Evolutionary conservation across 2,888 invertebrate genomes (phyloP).

Genomic region (Drosophila mimica): DNA sequence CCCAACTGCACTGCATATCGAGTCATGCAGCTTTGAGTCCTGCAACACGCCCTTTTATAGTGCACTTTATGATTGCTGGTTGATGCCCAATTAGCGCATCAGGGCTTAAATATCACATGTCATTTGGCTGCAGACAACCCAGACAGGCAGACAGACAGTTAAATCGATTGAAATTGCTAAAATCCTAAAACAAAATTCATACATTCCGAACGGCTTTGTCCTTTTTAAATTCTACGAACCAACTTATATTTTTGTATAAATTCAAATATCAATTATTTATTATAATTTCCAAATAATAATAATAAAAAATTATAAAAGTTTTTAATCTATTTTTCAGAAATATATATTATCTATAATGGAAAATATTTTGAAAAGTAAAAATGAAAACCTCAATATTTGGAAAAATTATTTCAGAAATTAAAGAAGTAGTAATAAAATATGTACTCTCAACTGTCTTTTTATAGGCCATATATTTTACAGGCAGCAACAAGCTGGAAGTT

Average conservation of each 20-base stretch:
- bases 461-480: not conserved
- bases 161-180: not conserved
- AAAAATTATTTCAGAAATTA: not conserved
- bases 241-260: not conserved
- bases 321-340: no score
- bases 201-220: not conserved
- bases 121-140: constrained; percentile 44
- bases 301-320: no score
- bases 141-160: constrained; percentile 2
- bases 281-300: not conserved
- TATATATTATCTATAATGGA: no score
- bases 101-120: constrained; percentile 76
- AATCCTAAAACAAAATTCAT: not conserved
- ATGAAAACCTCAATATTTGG: not conserved
- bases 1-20: constrained; percentile 25
- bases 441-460: not conserved
- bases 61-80: constrained; percentile 47
- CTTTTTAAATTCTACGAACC: not conserved
- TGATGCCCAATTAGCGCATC: constrained; percentile 78
- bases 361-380: not conserved
- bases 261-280: not conserved
- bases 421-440: not conserved
- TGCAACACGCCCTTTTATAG: constrained; percentile 51
- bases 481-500: not conserved
- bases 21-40: not conserved